A percentile compares a stretch with the other conserved stretches of the same genome.
Conservation (phyloP, 2,113 vertebrate species). For the Gopherus evgoodei region DNA sequence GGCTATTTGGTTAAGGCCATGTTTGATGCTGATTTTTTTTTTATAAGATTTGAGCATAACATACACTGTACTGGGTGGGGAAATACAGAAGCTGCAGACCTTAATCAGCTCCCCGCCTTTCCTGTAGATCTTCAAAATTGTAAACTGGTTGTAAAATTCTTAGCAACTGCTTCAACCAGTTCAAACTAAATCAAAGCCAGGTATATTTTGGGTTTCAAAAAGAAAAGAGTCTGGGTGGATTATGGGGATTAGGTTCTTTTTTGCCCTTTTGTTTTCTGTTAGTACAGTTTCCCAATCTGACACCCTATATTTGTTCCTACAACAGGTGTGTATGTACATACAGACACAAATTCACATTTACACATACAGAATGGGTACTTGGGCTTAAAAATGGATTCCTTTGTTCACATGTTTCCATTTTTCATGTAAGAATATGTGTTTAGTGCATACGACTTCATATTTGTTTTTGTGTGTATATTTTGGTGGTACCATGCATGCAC, state of each 20-base stretch:
- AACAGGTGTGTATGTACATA: background rate
- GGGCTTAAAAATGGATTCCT: background rate
- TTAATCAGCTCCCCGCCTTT: background rate
- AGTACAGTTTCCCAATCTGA: background rate
- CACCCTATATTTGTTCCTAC: background rate
- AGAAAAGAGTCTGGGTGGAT: fast-evolving
- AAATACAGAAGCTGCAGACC: background rate
- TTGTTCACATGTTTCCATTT: background rate
- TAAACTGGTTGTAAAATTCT: background rate
- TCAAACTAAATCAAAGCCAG: background rate
- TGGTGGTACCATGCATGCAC: background rate
- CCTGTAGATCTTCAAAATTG: background rate
- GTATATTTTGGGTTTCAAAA: background rate
- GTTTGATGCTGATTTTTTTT: background rate
- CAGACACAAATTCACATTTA: background rate
- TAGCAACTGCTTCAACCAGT: background rate
- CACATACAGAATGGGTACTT: background rate
- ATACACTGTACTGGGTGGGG: background rate
- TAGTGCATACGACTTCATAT: background rate
- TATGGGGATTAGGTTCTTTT: background rate
- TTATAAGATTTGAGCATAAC: background rate
- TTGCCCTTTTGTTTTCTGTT: background rate
- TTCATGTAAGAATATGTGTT: background rate
- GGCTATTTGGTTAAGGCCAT: background rate
- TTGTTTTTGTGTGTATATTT: background rate